Evolutionary conservation across 2,797 vertebrate genomes (phyloP).

Genomic region (Spizella passerina): DNA sequence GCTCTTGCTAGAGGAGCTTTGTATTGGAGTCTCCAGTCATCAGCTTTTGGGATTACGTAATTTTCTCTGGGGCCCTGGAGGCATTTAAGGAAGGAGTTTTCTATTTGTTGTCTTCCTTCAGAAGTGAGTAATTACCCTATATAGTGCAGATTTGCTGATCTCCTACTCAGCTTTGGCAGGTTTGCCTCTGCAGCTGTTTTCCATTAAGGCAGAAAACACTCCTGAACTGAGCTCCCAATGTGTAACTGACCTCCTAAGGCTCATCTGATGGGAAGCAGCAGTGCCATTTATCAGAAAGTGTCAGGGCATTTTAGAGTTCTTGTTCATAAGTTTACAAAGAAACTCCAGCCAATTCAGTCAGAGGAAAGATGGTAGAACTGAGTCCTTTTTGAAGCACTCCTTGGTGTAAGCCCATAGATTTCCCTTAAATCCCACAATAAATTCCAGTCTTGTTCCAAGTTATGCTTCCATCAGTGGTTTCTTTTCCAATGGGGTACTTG

Average conservation of each 20-base stretch:
- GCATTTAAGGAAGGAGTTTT: not conserved
- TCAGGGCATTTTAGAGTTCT: not conserved
- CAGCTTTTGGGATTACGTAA: not conserved
- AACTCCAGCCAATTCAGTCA: not conserved
- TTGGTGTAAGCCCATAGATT: not conserved
- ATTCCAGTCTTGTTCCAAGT: not conserved
- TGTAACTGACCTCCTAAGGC: constrained; percentile 9
- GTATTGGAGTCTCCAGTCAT: not conserved
- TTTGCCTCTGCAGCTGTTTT: constrained; percentile 48
- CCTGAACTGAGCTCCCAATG: not conserved
- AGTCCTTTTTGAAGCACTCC: not conserved
- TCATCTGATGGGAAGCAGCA: not conserved
- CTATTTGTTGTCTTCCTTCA: not conserved
- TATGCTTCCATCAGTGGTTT: not conserved
- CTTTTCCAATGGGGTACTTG: not conserved
- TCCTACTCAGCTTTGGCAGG: not conserved
- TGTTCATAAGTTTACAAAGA: not conserved
- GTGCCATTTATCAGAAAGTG: not conserved
- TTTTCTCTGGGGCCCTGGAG: not conserved
- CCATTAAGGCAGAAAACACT: constrained; percentile 32
- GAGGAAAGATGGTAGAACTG: not conserved
- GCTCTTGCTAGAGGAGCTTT: not conserved
- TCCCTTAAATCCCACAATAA: not conserved
- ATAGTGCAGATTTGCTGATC: not conserved
- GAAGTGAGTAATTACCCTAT: not conserved